These are phyloP conservation scores for Apotomis capreana DNA, from an alignment of 2,888 invertebrate species.

Conservation along the genomic window DNA sequence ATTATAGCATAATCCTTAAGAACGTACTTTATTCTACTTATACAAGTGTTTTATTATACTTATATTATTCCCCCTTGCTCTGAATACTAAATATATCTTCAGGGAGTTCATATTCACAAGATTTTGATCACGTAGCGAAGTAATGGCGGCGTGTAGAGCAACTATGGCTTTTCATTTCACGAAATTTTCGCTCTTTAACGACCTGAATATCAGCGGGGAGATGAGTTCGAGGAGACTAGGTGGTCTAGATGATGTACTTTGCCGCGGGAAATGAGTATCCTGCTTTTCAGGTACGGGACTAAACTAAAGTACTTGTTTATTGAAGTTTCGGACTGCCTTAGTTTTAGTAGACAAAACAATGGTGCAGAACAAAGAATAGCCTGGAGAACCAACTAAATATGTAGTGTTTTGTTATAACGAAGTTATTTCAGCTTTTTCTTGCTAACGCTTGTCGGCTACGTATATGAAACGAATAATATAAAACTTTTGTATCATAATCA, in stretches of 20 bases:
- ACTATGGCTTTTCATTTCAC: slow-evolving; percentile 41
- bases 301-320: slow-evolving; percentile 15
- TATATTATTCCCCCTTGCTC: slow-evolving; percentile 38
- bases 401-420: background rate
- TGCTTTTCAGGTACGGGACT: slow-evolving; percentile 15
- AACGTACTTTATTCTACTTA: background rate
- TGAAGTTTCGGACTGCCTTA: background rate
- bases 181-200: slow-evolving; percentile 29
- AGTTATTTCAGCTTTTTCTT: background rate
- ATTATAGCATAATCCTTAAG: slow-evolving; percentile 13
- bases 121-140: slow-evolving; percentile 51
- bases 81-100: slow-evolving; percentile 38
- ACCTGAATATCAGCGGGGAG: slow-evolving; percentile 3
- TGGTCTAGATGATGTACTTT: slow-evolving; percentile 24
- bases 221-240: slow-evolving; percentile 26
- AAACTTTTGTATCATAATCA: background rate
- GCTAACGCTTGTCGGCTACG: background rate
- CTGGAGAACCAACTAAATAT: background rate
- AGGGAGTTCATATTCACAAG: slow-evolving; percentile 41
- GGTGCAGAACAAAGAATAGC: background rate
- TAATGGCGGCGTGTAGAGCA: slow-evolving; percentile 46
- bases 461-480: background rate
- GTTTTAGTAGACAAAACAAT: slow-evolving; percentile 10
- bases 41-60: slow-evolving; percentile 40
- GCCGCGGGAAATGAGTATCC: slow-evolving; percentile 27